Percentiles rank a stretch among this genome's conserved stretches.
Evolutionary conservation across 2,888 invertebrate genomes (phyloP).

Genomic region (Pammene fasciana): DNA sequence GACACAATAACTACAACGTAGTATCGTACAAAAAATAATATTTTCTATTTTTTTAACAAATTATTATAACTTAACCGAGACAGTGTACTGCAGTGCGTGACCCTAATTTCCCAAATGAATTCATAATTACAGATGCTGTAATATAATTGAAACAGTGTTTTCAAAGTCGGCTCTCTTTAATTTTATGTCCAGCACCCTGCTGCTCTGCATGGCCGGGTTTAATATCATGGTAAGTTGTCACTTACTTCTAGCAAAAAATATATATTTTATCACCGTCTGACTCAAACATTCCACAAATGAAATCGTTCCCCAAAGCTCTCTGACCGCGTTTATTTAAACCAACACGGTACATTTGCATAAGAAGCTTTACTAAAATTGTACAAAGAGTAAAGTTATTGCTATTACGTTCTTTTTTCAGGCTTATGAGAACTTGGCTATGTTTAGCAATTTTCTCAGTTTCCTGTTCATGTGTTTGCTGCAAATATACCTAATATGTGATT

Average conservation of each 20-base stretch:
- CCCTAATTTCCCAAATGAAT: neutral
- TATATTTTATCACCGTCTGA: slow-evolving; percentile 8
- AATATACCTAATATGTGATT: slow-evolving; percentile 63
- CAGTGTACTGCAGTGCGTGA: neutral
- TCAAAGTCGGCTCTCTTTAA: slow-evolving; percentile 61
- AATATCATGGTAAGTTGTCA: slow-evolving; percentile 57
- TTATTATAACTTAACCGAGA: too few species aligned
- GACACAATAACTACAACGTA: too few species aligned
- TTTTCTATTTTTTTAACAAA: too few species aligned
- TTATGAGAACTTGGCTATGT: slow-evolving; percentile 52
- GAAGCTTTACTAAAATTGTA: slow-evolving; percentile 14
- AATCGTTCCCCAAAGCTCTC: neutral
- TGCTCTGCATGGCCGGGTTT: slow-evolving; percentile 64
- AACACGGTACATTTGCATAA: slow-evolving; percentile 17
- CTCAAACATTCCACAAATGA: neutral
- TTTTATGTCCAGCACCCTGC: slow-evolving; percentile 58
- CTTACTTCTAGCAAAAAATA: slow-evolving; percentile 7
- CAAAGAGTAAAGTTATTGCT: slow-evolving; percentile 13
- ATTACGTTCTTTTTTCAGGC: slow-evolving; percentile 54
- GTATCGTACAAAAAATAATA: too few species aligned
- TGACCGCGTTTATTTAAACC: slow-evolving; percentile 15
- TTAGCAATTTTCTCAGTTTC: slow-evolving; percentile 57
- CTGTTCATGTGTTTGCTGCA: slow-evolving; percentile 57
- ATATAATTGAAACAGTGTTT: slow-evolving; percentile 57
- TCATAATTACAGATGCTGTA: slow-evolving; percentile 57